Evolutionary conservation across 35 echinoderm and acorn worm genomes (phyloP).

Genomic region (Patiria miniata): DNA sequence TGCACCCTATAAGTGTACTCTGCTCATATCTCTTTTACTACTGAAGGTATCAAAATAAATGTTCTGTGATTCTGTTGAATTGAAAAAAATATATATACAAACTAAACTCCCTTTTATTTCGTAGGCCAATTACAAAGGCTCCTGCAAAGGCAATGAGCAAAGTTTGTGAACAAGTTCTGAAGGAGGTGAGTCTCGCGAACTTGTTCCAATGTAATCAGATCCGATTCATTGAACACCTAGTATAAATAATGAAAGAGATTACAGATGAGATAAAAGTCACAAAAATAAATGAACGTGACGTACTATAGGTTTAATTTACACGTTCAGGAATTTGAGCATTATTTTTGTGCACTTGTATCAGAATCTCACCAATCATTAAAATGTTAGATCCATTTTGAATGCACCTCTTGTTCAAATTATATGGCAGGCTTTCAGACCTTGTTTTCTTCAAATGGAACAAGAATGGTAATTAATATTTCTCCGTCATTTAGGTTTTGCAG

Average conservation of each 20-base stretch:
- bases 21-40: too few species aligned
- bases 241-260: too few species aligned
- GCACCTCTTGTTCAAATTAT: too few species aligned
- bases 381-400: too few species aligned
- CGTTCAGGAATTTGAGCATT: too few species aligned
- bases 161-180: not conserved
- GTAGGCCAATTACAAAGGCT: not conserved
- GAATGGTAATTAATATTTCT: not conserved
- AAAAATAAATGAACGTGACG: not conserved
- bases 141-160: slow-evolving; percentile 9
- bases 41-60: not conserved
- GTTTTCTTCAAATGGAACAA: too few species aligned
- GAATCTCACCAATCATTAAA: too few species aligned
- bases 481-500: not conserved
- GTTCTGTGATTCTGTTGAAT: not conserved
- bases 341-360: too few species aligned
- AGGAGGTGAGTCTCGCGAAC: not conserved
- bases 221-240: too few species aligned
- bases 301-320: not conserved
- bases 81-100: not conserved
- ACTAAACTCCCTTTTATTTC: not conserved
- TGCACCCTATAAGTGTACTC: too few species aligned
- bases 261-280: not conserved
- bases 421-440: too few species aligned
- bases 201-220: not conserved